These are phyloP conservation scores for Karalla daura DNA, from an alignment of 2,797 vertebrate genomes.

Conservation along the genomic window DNA sequence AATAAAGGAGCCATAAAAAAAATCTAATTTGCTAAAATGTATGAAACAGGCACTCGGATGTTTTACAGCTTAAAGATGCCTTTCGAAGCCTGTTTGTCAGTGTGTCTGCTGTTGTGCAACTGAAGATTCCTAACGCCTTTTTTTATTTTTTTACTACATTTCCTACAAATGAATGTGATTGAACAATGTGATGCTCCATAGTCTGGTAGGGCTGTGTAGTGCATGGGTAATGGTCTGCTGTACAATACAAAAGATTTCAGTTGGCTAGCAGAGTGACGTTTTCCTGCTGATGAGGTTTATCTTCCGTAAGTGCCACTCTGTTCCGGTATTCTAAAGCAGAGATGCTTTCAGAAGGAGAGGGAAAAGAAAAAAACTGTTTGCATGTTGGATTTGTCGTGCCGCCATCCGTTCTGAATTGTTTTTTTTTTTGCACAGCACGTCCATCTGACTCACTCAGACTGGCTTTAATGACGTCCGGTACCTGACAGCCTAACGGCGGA, in stretches of 20 bases:
- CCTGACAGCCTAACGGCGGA: slow-evolving; percentile 20
- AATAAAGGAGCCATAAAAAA: too few relatives aligned
- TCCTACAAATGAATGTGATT: too few relatives aligned
- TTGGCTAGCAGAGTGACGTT: neutral
- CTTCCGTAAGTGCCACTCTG: neutral
- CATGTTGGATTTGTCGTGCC: slow-evolving; percentile 1
- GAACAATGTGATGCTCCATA: too few relatives aligned
- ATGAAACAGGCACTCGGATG: neutral
- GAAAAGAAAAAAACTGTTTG: neutral
- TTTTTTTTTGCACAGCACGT: neutral
- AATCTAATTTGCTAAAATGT: neutral
- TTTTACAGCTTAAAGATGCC: neutral
- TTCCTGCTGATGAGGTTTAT: neutral
- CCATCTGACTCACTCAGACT: slow-evolving; percentile 11
- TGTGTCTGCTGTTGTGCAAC: neutral
- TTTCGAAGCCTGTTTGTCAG: neutral
- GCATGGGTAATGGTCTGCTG: too few relatives aligned
- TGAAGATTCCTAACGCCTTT: neutral
- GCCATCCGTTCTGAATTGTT: neutral
- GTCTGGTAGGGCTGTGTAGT: too few relatives aligned
- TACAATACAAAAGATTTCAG: slow-evolving; percentile 7
- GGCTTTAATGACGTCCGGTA: slow-evolving; percentile 10
- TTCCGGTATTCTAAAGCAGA: slow-evolving; percentile 24
- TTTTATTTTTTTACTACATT: too few relatives aligned
- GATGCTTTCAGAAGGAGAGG: slow-evolving; percentile 4